Conservation (phyloP, 2,797 vertebrate genomes). For the Lycodopsis pacificus region DNA sequence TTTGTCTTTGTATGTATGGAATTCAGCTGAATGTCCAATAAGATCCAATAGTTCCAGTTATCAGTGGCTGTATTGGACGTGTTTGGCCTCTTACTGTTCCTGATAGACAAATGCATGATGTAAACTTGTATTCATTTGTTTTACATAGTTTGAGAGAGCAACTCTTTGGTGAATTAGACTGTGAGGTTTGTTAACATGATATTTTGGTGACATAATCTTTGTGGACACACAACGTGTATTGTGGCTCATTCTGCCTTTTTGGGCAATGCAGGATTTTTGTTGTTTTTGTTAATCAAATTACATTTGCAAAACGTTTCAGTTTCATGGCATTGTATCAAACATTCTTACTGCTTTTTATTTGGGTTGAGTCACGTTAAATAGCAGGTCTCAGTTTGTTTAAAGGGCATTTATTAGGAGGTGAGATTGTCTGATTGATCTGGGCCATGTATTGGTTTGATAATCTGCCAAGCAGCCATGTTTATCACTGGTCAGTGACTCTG, state of each 20-base stretch:
- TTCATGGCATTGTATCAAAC: neutral
- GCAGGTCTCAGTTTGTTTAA: slow-evolving; percentile 10
- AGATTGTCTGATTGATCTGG: slow-evolving; percentile 33
- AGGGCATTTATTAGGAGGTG: slow-evolving; percentile 12
- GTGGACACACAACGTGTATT: slow-evolving; percentile 21
- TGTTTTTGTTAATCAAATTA: neutral
- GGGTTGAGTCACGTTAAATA: neutral
- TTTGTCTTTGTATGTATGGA: slow-evolving; percentile 12
- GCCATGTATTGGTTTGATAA: slow-evolving; percentile 46
- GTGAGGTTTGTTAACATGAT: slow-evolving; percentile 17
- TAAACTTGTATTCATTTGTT: neutral
- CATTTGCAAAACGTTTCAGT: neutral
- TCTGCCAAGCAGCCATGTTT: slow-evolving; percentile 66
- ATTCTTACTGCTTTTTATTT: neutral
- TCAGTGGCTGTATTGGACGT: neutral
- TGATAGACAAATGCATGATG: neutral
- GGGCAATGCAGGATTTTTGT: neutral
- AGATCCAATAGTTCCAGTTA: neutral
- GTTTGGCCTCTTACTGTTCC: neutral
- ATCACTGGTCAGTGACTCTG: slow-evolving; percentile 57
- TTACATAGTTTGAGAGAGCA: neutral
- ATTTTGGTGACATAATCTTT: slow-evolving; percentile 40
- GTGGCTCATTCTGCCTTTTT: slow-evolving; percentile 3
- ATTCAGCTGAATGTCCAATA: neutral
- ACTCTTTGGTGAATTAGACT: neutral